Conservation (phyloP, 2,797 vertebrate genomes). For the Loriculus beryllinus region DNA sequence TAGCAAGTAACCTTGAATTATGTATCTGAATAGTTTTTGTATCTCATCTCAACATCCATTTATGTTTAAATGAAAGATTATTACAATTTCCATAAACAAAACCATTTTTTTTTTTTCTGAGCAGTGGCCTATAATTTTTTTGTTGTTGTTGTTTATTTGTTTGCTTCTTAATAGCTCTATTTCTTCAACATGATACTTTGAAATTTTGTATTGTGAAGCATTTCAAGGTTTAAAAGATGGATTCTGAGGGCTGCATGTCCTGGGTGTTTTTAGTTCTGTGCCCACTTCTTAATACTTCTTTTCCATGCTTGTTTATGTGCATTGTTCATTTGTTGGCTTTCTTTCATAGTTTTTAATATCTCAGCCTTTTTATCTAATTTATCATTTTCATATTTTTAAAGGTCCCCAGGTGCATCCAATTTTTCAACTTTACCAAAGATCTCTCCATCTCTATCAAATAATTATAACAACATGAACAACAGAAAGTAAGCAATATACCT, state of each 20-base stretch:
- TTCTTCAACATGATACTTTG: neutral
- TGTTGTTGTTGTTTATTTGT: neutral
- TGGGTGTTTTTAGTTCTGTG: conserved; percentile 35
- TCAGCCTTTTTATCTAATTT: conserved; percentile 85
- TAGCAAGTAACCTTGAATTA: neutral
- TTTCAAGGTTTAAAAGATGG: conserved; percentile 23
- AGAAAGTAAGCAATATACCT: conserved; percentile 94
- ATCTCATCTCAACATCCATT: neutral
- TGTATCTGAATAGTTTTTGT: neutral
- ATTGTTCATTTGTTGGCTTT: conserved; percentile 72
- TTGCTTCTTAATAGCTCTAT: neutral
- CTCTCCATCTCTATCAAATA: conserved; percentile 99
- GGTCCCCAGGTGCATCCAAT: conserved; percentile 98
- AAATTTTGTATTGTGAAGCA: neutral
- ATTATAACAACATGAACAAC: conserved; percentile 99
- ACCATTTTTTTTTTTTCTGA: neutral
- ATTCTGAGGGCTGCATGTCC: conserved; percentile 12
- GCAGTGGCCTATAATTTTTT: neutral
- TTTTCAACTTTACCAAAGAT: conserved; percentile 99
- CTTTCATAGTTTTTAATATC: conserved; percentile 72
- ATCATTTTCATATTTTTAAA: conserved; percentile 96
- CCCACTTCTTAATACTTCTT: conserved; percentile 41
- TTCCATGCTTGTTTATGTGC: conserved; percentile 68
- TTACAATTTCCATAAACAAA: neutral
- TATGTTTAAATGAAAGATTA: neutral